Evolutionary conservation across 2,797 vertebrate species (phyloP).

Genomic region (Acridotheres tristis): DNA sequence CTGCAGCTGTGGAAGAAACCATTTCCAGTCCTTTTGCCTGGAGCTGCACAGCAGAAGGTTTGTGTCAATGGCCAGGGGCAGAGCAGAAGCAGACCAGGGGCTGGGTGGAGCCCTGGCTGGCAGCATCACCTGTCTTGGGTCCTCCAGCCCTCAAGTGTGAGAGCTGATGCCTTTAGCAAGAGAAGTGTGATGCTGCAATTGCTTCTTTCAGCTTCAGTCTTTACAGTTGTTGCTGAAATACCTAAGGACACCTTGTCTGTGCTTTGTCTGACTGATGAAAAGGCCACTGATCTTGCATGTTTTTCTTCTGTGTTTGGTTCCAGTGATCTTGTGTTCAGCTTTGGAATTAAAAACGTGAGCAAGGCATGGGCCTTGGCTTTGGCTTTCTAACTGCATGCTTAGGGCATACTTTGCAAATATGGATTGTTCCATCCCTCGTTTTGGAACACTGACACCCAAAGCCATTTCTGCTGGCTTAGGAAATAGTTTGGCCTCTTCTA

Average conservation of each 20-base stretch:
- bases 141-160: neutral
- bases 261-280: neutral
- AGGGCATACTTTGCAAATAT: fast-evolving
- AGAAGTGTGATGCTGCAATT: neutral
- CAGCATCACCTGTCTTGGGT: neutral
- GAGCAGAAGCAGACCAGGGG: no score
- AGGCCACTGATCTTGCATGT: neutral
- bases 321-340: neutral
- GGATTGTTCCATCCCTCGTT: neutral
- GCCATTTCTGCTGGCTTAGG: neutral
- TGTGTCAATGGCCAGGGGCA: neutral
- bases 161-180: neutral
- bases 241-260: no score
- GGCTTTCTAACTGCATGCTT: neutral
- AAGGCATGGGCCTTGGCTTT: neutral
- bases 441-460: neutral
- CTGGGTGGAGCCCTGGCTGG: neutral
- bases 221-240: neutral
- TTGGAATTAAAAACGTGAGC: neutral
- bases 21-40: neutral
- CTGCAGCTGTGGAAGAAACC: neutral
- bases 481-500: neutral
- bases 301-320: neutral
- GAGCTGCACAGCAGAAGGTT: neutral
- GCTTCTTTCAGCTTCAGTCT: neutral